Evolutionary conservation across 2,113 vertebrate species (phyloP), one percentile per base, ranked within the genome.

Genomic region (Morone saxatilis): DNA sequence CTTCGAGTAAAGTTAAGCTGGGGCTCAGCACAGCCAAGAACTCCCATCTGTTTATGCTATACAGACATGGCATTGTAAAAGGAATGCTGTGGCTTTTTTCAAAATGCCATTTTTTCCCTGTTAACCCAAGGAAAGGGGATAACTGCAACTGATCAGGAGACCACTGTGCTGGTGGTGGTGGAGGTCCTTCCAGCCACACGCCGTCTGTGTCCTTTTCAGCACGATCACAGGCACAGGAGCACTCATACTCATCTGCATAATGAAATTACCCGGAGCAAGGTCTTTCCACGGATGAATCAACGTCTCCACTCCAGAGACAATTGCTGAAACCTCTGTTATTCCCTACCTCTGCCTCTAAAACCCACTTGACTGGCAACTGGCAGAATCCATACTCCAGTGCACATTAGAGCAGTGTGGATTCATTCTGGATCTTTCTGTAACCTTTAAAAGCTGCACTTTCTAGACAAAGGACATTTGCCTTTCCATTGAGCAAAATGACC

Each of bases 1-100:
- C 50, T 61, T 38, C 13, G 53, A 86, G 83, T 75, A 59, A 36
- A 65, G 79, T 83, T 57, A 66, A 87, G 72, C 83, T 5, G 50
- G 54, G 41, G 62, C 45, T 36, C 68, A 53, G 69, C 75, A 40
- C 22, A 63, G 92, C 89, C 88, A 90, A 88, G 78, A 86, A 41
- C 80, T 72, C 25, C 87, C 91, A 93, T 94, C 92, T 93, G 94
- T 94, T 94, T 90, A 91, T 93, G 83, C 88, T 86, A 91, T 93
- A 90, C 81, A 91, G 83, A 89, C 91, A 79, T 57, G 80, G 86
- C 93, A 93, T 94, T 87, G 80, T 93, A 60, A 67, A 72, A 93
- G 90, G 91, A 95, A 94, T 94, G 91, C 84, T 93, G 92, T 31
- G 92, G 92, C 81, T 92, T 95, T 88, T 66, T 65, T 61, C 45